Conservation (phyloP, 2,113 vertebrate genomes). For the Phylloscopus whistleri region DNA sequence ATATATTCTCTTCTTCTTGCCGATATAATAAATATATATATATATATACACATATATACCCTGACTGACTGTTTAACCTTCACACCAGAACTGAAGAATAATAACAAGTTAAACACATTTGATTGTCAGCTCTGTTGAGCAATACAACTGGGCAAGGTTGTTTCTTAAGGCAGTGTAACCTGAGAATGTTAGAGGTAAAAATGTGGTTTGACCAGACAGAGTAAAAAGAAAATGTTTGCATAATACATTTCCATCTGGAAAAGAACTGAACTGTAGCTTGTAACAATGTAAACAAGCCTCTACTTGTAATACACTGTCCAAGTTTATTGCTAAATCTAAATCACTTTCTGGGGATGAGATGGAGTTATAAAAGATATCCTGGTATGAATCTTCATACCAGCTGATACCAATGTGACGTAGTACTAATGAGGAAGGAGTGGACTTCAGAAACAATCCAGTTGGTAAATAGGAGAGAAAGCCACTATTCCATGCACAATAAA, state of each 20-base stretch:
- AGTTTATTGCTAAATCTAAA: not conserved
- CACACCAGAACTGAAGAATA: not conserved
- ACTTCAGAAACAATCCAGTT: not conserved
- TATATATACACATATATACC: not conserved
- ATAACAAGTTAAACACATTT: not conserved
- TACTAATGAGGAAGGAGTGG: not conserved
- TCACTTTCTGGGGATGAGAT: not conserved
- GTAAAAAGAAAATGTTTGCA: not conserved
- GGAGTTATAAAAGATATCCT: not conserved
- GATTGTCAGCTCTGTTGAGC: not conserved
- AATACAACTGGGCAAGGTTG: conserved; percentile 20
- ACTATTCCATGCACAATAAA: not conserved
- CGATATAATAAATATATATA: not conserved
- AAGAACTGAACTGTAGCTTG: not conserved
- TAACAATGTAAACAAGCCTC: not conserved
- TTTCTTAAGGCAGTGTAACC: not conserved
- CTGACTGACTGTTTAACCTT: not conserved
- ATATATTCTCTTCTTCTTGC: not conserved
- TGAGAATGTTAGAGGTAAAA: not conserved
- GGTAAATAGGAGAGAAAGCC: not conserved
- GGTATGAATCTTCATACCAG: not conserved
- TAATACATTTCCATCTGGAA: not conserved
- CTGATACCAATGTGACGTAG: not conserved
- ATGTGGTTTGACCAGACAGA: not conserved
- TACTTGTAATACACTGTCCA: not conserved